phyloP scores from a whole-genome alignment of 2,797 vertebrate species.

The Hippoglossus hippoglossus region DNA sequence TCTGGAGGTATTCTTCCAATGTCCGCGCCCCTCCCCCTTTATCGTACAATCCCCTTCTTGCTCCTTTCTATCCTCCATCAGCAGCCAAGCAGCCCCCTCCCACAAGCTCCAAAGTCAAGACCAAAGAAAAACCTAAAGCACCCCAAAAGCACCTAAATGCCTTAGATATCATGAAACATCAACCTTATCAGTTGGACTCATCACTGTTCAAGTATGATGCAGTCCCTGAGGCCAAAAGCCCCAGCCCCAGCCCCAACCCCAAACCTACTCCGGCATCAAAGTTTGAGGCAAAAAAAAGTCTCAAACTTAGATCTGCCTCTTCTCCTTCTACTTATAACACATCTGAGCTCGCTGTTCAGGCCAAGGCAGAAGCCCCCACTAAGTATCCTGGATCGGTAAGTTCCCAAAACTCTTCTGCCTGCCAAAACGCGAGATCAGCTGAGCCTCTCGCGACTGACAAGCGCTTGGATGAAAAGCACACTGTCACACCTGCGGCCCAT shows the following conservation, averaged over 20 bases:
- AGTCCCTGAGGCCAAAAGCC: conserved; percentile 80
- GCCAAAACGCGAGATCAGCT: conserved; percentile 71
- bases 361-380: conserved; percentile 58
- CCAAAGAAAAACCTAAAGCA: conserved; percentile 86
- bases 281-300: conserved; percentile 64
- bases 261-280: conserved; percentile 68
- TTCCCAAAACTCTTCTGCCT: conserved; percentile 70
- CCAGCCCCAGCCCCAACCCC: conserved; percentile 74
- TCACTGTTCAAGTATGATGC: conserved; percentile 93
- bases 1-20: conserved; percentile 95
- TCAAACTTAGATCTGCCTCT: conserved; percentile 56
- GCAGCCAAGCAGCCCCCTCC: conserved; percentile 86
- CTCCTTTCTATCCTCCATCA: conserved; percentile 90
- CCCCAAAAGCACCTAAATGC: conserved; percentile 89
- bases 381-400: conserved; percentile 84
- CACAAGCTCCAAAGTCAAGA: conserved; percentile 75
- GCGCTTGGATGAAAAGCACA: conserved; percentile 78
- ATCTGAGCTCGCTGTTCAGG: conserved; percentile 62
- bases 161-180: conserved; percentile 97
- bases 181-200: conserved; percentile 93
- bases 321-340: conserved; percentile 55
- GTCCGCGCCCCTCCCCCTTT: conserved; percentile 93
- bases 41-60: conserved; percentile 93
- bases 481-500: conserved; percentile 59
- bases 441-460: conserved; percentile 78